These are phyloP conservation scores for Diachasma alloeum DNA, from an alignment of 1,140 invertebrate species.

Conservation along the genomic window DNA sequence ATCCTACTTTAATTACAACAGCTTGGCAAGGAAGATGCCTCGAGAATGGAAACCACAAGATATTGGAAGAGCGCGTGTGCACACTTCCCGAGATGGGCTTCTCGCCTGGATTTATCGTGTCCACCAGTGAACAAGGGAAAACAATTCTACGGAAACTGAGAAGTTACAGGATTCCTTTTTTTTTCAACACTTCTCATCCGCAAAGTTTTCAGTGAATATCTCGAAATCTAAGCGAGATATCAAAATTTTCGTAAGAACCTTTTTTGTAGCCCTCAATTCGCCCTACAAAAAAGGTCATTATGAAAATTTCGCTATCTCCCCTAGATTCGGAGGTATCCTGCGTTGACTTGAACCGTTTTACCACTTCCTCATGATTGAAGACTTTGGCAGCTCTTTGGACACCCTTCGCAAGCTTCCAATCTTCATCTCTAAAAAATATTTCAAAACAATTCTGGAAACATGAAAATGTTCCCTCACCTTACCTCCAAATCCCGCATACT, in stretches of 20 bases:
- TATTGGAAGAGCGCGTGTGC: slow-evolving; percentile 28
- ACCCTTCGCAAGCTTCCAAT: too few species aligned
- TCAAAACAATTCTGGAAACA: too few species aligned
- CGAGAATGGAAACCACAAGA: slow-evolving; percentile 32
- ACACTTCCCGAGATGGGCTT: slow-evolving; percentile 19
- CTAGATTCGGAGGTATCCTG: too few species aligned
- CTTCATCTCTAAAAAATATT: too few species aligned
- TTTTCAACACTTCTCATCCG: too few species aligned
- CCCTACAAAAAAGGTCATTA: neutral
- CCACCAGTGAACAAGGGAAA: neutral
- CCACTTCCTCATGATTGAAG: too few species aligned
- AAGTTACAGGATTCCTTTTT: too few species aligned
- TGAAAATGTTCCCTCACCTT: too few species aligned
- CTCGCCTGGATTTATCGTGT: slow-evolving; percentile 24
- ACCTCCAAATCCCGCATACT: too few species aligned
- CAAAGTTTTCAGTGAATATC: neutral
- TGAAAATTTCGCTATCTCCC: neutral
- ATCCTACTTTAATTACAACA: slow-evolving; percentile 36
- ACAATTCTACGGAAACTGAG: neutral
- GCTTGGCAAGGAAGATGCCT: slow-evolving; percentile 15
- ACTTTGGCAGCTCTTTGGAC: too few species aligned
- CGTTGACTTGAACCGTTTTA: too few species aligned
- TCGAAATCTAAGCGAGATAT: neutral
- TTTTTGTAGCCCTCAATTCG: neutral
- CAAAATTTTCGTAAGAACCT: neutral